Base-by-base conservation (phyloP, 2,113 vertebrate species). In the Genyomyrus donnyi region DNA sequence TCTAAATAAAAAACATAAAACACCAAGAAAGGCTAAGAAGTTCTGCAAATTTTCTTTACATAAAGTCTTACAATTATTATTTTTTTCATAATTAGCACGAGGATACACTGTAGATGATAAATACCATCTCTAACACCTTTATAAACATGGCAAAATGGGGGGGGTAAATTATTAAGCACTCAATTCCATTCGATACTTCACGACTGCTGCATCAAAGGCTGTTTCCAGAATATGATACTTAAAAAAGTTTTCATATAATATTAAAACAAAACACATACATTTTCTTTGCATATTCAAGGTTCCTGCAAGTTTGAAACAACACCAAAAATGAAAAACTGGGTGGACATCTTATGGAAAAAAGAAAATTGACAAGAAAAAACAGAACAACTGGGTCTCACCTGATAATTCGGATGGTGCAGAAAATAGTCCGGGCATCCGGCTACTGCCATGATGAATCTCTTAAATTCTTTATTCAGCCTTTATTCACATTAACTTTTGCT, bases 351-450 rank as follows among this genome's bases (percentile, higher is more conserved):
- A 15, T 86, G 5, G 2, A 35, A 17, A 39, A 17, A 85, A 6
- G 19, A 48, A n/a, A 48, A 85, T 9, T 15, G 24, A 24, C 35
- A 42, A 84, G 39, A 80, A 39, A 39, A n/a, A 15, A 87, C 17
- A 62, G 2, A 46, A 91, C 49, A 56, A 50, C 10, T 15, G 11
- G 0, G 9, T 85, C 90, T 94, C 95, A 96, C 96, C 95, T 96
- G 94, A 92, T 96, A 96, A 92, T 96, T 96, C 85, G 96, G 97
- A 95, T 97, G 97, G 95, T 97, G 96, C 91, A 97, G 93, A 94
- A 97, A 97, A 94, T 97, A 97, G 94, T 98, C 97, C 49, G 97
- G 97, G 93, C 96, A 97, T 92, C 97, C 97, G 84, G 97, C 97
- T 94, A 98, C 96, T 95, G 97, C 97, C 97, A 98, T 97, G 91